Evolutionary conservation across 1,140 invertebrate species (phyloP).

Genomic region (Drosophila truncata): DNA sequence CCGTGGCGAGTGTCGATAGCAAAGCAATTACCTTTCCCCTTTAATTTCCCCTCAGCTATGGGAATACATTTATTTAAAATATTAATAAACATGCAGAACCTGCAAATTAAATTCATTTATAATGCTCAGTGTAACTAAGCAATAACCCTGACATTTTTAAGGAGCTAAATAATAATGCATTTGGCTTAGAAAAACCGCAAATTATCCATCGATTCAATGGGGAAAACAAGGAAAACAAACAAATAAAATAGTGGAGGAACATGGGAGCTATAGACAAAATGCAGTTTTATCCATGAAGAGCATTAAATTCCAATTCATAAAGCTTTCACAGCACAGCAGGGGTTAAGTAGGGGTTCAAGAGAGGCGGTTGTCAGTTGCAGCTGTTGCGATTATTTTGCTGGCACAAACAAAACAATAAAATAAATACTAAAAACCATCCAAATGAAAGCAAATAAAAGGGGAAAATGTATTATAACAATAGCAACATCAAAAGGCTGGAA

Average conservation of each 20-base stretch:
- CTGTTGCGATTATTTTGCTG: slow-evolving; percentile 42
- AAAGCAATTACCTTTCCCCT: not conserved
- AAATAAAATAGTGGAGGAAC: not conserved
- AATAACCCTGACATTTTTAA: slow-evolving; percentile 40
- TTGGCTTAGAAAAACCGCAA: slow-evolving; percentile 43
- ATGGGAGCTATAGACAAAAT: slow-evolving; percentile 3
- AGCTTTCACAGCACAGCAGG: slow-evolving; percentile 14
- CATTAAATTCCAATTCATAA: slow-evolving; percentile 42
- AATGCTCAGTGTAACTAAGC: slow-evolving; percentile 1
- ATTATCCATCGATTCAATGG: slow-evolving; percentile 29
- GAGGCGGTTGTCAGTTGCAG: slow-evolving; percentile 22
- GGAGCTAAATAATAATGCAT: slow-evolving; percentile 51
- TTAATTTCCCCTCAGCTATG: not conserved
- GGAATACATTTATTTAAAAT: not conserved
- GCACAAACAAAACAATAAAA: slow-evolving; percentile 36
- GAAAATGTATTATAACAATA: slow-evolving; percentile 1
- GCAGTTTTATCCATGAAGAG: slow-evolving; percentile 28
- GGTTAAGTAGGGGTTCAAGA: slow-evolving; percentile 14
- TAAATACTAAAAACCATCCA: slow-evolving; percentile 10
- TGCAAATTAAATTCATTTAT: not conserved
- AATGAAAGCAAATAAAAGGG: slow-evolving; percentile 4
- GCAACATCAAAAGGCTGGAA: not conserved
- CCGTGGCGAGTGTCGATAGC: slow-evolving; percentile 21
- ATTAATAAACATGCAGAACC: not conserved
- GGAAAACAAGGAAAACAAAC: slow-evolving; percentile 2